Evolutionary conservation across 2,888 invertebrate genomes (phyloP), one percentile per base, ranked within the genome.

Genomic region (Caenorhabditis macrosperma): DNA sequence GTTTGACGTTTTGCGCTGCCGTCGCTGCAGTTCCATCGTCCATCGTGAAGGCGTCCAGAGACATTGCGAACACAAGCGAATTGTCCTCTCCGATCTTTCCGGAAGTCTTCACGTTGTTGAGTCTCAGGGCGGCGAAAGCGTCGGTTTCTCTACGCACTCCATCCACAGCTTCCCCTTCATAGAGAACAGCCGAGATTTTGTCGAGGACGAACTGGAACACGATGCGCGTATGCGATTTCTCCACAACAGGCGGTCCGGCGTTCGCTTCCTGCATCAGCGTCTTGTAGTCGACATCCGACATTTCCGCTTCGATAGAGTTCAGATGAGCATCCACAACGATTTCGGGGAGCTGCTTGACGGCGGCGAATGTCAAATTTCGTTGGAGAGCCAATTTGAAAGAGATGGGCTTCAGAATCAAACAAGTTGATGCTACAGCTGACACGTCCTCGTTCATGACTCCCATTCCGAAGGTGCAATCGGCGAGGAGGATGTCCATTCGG

Each of bases 161-260:
- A 38, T 68, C 41, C 0, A 55, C 67, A 9, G 81, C 44, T 35
- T 81, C 76, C 30, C 93, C 93, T 55, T 92, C 93, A 91, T 94
- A 94, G 69, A 96, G 93, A 87, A 94, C 94, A 10, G 95, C 94
- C 22, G 94, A 93, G 20, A 96, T 93, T 86, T 94, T 94, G 85
- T 95, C 95, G 93, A 97, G 94, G 9, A 94, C 94, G 88, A 96
- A 95, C 38, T 94, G 93, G 90, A 96, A 95, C 90, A 94, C 95
- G n/a, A 96, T 84, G 63, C 86, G 68, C 15, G 85, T 85, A 9
- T 81, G 67, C 2, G 80, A 63, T 30, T 76, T 68, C 2, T 74
- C 79, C 22, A 76, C 35, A 7, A 64, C 38, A 10, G 83, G 67
- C 0, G 77, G 77, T 17, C 81, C 81, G 1, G 81, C 78, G 50